These are phyloP conservation scores for Sinonovacula constricta DNA, from an alignment of 1,140 invertebrate species.

Conservation along the genomic window DNA sequence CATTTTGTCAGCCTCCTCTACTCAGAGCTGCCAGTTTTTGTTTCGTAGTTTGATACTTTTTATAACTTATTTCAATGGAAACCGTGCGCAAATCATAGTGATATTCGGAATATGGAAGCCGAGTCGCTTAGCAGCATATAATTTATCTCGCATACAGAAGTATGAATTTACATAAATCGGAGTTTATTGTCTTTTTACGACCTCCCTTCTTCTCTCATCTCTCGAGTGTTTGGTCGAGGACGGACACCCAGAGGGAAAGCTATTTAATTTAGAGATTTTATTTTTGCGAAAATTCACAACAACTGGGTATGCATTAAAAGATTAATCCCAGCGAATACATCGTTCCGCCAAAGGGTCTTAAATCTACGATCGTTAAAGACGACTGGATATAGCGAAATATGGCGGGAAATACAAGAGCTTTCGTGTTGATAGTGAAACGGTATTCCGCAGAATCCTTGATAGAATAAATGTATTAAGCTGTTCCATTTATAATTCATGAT, in stretches of 20 bases:
- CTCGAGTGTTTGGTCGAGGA: neutral
- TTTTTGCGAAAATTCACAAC: constrained; percentile 30
- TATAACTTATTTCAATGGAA: constrained; percentile 50
- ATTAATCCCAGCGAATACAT: constrained; percentile 28
- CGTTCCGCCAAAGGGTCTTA: constrained; percentile 24
- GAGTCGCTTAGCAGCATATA: constrained; percentile 48
- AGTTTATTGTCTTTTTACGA: constrained; percentile 51
- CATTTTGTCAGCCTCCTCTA: constrained; percentile 29
- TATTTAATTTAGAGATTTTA: constrained; percentile 45
- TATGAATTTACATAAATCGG: constrained; percentile 55
- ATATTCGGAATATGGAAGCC: constrained; percentile 36
- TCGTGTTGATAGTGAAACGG: too few species aligned
- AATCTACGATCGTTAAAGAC: constrained; percentile 34
- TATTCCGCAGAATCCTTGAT: too few species aligned
- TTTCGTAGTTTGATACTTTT: constrained; percentile 51
- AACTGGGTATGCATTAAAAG: constrained; percentile 39
- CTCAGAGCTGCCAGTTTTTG: constrained; percentile 25
- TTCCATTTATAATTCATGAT: too few species aligned
- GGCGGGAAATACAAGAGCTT: constrained; percentile 29
- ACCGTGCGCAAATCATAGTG: constrained; percentile 47
- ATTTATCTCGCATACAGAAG: constrained; percentile 44
- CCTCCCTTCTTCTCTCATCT: constrained; percentile 33
- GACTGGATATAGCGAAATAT: neutral
- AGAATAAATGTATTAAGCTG: too few species aligned
- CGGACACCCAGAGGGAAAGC: constrained; percentile 48